Conservation (phyloP, 2,888 invertebrate genomes). For the Spilosoma lubricipeda region DNA sequence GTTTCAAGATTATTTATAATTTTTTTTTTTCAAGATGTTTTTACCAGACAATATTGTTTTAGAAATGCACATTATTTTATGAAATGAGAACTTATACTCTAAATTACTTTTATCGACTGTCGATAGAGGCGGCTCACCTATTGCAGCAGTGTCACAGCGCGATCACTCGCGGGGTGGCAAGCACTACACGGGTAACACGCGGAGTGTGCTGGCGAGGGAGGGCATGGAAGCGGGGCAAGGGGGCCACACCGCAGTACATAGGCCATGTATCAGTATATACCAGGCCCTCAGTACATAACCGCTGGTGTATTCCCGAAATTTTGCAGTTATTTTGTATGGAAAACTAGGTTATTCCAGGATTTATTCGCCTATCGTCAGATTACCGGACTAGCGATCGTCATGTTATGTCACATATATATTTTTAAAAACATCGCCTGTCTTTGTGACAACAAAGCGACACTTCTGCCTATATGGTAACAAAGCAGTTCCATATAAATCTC, state of each 20-base stretch:
- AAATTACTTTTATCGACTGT: slow-evolving; percentile 63
- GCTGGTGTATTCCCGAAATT: slow-evolving; percentile 81
- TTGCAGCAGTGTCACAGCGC: slow-evolving; percentile 62
- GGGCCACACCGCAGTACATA: slow-evolving; percentile 76
- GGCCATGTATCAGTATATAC: slow-evolving; percentile 81
- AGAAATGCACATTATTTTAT: neutral
- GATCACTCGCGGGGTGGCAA: slow-evolving; percentile 79
- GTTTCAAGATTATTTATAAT: neutral
- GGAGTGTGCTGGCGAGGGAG: slow-evolving; percentile 60
- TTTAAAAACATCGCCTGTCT: slow-evolving; percentile 19
- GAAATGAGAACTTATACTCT: neutral
- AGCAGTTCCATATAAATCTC: neutral
- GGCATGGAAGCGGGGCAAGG: slow-evolving; percentile 59
- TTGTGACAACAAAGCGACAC: slow-evolving; percentile 17
- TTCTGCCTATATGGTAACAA: slow-evolving; percentile 6
- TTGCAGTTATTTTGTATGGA: slow-evolving; percentile 85
- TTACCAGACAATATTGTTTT: neutral
- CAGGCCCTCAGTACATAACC: slow-evolving; percentile 73
- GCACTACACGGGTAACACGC: slow-evolving; percentile 73
- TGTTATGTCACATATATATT: slow-evolving; percentile 35
- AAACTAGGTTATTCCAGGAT: slow-evolving; percentile 85
- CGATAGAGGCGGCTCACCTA: slow-evolving; percentile 61
- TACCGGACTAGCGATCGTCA: slow-evolving; percentile 31
- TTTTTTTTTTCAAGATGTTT: neutral
- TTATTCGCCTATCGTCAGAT: slow-evolving; percentile 67